A percentile compares a stretch with the other conserved stretches of the same genome.
phyloP scores from a whole-genome alignment of 2,888 invertebrate genomes.

The Eubasilissa splendida region DNA sequence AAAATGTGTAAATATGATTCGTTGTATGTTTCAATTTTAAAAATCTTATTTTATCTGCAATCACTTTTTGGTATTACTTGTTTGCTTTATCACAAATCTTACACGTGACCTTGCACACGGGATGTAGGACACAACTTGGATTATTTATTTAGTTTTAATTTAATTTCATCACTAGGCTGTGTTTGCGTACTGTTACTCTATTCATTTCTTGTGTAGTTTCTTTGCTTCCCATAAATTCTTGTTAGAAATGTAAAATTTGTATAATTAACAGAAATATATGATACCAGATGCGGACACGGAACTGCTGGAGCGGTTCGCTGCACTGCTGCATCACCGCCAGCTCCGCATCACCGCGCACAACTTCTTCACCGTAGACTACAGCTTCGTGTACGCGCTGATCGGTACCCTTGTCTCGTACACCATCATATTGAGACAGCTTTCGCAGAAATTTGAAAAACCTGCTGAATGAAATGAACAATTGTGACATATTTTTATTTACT shows the following conservation, averaged over 20 bases:
- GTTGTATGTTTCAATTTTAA: too few relatives aligned
- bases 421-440: slow-evolving; percentile 48
- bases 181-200: too few relatives aligned
- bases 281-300: slow-evolving; percentile 44
- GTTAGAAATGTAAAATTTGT: background rate
- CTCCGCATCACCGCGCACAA: slow-evolving; percentile 41
- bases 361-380: slow-evolving; percentile 43
- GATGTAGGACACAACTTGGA: too few relatives aligned
- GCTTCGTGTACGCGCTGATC: slow-evolving; percentile 38
- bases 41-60: too few relatives aligned
- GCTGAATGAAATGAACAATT: background rate
- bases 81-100: too few relatives aligned
- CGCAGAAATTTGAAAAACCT: slow-evolving; percentile 7
- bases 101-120: too few relatives aligned
- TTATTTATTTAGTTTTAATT: too few relatives aligned
- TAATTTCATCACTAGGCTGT: too few relatives aligned
- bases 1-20: too few relatives aligned
- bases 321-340: slow-evolving; percentile 27
- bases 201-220: too few relatives aligned
- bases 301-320: slow-evolving; percentile 36
- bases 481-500: background rate
- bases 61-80: too few relatives aligned
- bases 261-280: background rate
- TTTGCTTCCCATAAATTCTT: too few relatives aligned
- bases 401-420: slow-evolving; percentile 45